These are phyloP conservation scores for Galago senegalensis DNA, from an alignment of 2,797 vertebrate genomes.

Conservation along the genomic window DNA sequence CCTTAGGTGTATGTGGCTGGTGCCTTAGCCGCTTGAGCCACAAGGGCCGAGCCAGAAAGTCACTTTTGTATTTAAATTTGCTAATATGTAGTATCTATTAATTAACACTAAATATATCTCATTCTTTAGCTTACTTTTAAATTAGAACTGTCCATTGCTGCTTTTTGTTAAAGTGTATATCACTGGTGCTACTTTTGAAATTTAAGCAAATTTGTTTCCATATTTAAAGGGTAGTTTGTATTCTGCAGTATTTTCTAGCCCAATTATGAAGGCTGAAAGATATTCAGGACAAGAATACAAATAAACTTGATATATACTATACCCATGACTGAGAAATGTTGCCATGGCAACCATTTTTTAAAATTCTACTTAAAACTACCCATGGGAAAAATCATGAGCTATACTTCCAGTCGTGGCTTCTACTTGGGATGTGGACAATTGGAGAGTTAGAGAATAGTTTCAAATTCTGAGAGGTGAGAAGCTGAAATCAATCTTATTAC, in stretches of 20 bases:
- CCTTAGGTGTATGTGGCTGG: no score
- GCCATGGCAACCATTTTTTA: not conserved
- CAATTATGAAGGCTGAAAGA: not conserved
- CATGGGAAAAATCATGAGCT: not conserved
- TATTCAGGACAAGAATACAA: constrained; percentile 29
- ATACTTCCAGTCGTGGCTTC: not conserved
- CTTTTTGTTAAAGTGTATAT: not conserved
- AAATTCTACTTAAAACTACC: not conserved
- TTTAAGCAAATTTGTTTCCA: not conserved
- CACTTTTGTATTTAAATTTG: not conserved
- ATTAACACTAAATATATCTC: not conserved
- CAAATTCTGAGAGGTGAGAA: not conserved
- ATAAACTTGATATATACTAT: not conserved
- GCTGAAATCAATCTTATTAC: not conserved
- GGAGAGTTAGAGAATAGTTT: not conserved
- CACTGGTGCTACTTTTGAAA: not conserved
- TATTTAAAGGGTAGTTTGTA: not conserved
- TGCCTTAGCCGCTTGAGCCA: no score
- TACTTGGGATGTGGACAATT: not conserved
- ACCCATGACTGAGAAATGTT: not conserved
- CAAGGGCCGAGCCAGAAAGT: not conserved
- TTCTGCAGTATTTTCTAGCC: constrained; percentile 6
- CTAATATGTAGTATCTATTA: not conserved
- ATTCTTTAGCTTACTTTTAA: constrained; percentile 12
- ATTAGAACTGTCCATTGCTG: not conserved